phyloP scores from a whole-genome alignment of 2,888 invertebrate species.

The Smittia aterrima region DNA sequence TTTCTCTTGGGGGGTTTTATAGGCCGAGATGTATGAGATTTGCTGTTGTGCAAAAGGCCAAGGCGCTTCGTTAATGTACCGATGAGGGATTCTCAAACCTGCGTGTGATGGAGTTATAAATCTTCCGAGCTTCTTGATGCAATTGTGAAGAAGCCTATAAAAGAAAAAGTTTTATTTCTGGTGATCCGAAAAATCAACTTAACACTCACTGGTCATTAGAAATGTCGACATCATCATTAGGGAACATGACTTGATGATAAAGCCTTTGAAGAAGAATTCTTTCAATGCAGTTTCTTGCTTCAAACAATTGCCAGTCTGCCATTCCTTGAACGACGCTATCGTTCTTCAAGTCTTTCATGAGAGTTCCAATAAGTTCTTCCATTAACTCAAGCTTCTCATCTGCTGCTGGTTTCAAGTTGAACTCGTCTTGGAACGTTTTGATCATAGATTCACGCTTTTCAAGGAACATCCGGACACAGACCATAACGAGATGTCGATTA shows the following conservation, averaged over 20 bases:
- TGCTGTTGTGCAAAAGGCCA: conserved; percentile 94
- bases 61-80: conserved; percentile 86
- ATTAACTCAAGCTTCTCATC: conserved; percentile 91
- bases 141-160: conserved; percentile 77
- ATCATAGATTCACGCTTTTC: conserved; percentile 73
- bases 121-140: conserved; percentile 77
- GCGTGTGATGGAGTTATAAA: conserved; percentile 76
- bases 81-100: conserved; percentile 76
- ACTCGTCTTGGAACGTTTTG: conserved; percentile 74
- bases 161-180: background rate
- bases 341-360: conserved; percentile 67
- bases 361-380: conserved; percentile 72
- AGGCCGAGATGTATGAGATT: conserved; percentile 82
- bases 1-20: conserved; percentile 87
- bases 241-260: conserved; percentile 91
- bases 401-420: conserved; percentile 67
- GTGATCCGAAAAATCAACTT: background rate
- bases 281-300: conserved; percentile 81
- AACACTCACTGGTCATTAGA: conserved; percentile 78
- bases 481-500: conserved; percentile 68
- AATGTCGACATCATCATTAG: conserved; percentile 94
- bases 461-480: conserved; percentile 77
- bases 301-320: conserved; percentile 63
- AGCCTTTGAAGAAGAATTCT: conserved; percentile 87
- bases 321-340: conserved; percentile 72